These are phyloP conservation scores for Anarsia innoxiella DNA, from an alignment of 2,888 invertebrate species.

Conservation along the genomic window DNA sequence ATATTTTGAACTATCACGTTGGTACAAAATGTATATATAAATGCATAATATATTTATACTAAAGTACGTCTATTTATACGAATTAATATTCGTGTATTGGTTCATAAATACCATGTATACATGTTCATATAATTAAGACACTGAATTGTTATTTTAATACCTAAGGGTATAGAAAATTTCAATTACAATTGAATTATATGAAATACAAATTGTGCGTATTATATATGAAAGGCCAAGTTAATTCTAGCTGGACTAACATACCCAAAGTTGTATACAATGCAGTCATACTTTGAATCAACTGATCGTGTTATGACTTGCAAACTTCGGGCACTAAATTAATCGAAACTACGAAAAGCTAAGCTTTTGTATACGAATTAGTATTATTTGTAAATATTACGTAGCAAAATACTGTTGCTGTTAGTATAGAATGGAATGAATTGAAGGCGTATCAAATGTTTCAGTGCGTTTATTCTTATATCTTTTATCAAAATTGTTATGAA, in stretches of 20 bases:
- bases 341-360: slow-evolving; percentile 44
- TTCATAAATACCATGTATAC: slow-evolving; percentile 16
- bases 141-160: slow-evolving; percentile 18
- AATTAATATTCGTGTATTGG: slow-evolving; percentile 14
- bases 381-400: slow-evolving; percentile 49
- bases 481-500: too few species aligned
- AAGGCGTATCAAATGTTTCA: slow-evolving; percentile 49
- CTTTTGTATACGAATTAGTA: slow-evolving; percentile 44
- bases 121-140: slow-evolving; percentile 23
- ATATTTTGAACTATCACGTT: slow-evolving; percentile 46
- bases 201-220: slow-evolving; percentile 34
- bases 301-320: too few species aligned
- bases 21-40: slow-evolving; percentile 44
- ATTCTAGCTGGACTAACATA: slow-evolving; percentile 24
- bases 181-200: slow-evolving; percentile 26
- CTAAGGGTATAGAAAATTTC: slow-evolving; percentile 3
- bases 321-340: too few species aligned
- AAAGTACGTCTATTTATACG: slow-evolving; percentile 11
- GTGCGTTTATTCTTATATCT: too few species aligned
- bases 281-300: too few species aligned
- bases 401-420: slow-evolving; percentile 57
- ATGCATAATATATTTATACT: slow-evolving; percentile 30
- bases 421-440: slow-evolving; percentile 55
- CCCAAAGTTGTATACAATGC: slow-evolving; percentile 2
- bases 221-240: slow-evolving; percentile 23